Conservation (phyloP, 2,113 vertebrate genomes). For the Chascanopsetta lugubris region DNA sequence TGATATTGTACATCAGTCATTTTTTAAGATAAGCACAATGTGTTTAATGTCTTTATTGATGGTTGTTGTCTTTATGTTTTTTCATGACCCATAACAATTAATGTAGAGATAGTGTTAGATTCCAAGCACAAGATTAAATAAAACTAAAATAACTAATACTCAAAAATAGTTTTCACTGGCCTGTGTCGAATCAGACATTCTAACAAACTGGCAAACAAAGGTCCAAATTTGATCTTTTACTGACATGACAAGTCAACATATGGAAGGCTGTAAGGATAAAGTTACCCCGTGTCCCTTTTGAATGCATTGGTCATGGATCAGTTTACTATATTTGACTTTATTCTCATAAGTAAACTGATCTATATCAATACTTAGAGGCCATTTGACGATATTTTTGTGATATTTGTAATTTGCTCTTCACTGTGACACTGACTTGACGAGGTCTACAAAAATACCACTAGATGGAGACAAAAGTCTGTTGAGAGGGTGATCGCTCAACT, state of each 20-base stretch:
- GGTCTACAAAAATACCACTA: slow-evolving; percentile 22
- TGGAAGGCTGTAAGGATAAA: background rate
- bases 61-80: background rate
- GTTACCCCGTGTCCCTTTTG: background rate
- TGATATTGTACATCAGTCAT: background rate
- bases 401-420: too few relatives aligned
- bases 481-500: background rate
- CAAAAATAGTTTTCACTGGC: background rate
- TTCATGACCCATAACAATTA: background rate
- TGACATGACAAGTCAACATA: background rate
- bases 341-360: too few relatives aligned
- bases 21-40: background rate
- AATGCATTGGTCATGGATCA: background rate
- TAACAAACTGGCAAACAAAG: too few relatives aligned
- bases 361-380: too few relatives aligned
- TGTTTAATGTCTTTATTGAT: background rate
- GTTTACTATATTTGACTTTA: too few relatives aligned
- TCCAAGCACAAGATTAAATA: background rate
- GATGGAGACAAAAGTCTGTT: slow-evolving; percentile 55
- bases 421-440: background rate
- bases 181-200: background rate
- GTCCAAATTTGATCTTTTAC: background rate
- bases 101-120: background rate
- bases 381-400: too few relatives aligned
- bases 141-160: background rate